Percentiles rank a stretch among this genome's conserved stretches.
Conservation (phyloP, 2,888 invertebrate species). For the Pristionchus fissidentatus region DNA sequence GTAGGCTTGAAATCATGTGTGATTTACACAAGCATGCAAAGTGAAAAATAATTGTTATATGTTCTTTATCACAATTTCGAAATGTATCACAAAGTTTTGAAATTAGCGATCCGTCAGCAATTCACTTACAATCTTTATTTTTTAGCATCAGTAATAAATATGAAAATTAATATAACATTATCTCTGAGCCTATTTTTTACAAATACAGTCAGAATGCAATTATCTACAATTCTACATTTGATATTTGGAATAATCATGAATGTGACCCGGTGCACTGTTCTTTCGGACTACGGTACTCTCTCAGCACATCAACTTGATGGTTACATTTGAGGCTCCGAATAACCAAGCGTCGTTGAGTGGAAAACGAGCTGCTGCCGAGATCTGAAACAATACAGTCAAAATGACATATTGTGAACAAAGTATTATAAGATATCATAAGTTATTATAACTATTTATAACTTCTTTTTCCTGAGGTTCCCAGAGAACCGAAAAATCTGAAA, state of each 20-base stretch:
- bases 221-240: too few relatives aligned
- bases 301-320: conserved; percentile 77
- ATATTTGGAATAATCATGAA: too few relatives aligned
- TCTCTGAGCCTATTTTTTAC: not conserved
- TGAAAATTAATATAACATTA: not conserved
- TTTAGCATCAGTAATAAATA: conserved; percentile 3
- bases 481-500: too few relatives aligned
- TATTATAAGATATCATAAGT: too few relatives aligned
- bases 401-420: too few relatives aligned
- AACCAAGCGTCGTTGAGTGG: conserved; percentile 91
- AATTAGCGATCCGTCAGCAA: not conserved
- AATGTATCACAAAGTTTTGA: conserved; percentile 42
- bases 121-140: not conserved
- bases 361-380: conserved; percentile 90
- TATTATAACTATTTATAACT: too few relatives aligned
- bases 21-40: too few relatives aligned
- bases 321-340: conserved; percentile 92
- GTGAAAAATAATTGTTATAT: not conserved
- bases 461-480: too few relatives aligned
- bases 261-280: not conserved
- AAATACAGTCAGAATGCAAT: not conserved
- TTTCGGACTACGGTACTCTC: conserved; percentile 5
- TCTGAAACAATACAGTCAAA: conserved; percentile 66
- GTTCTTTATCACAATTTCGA: conserved; percentile 13
- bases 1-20: too few relatives aligned